Conservation (phyloP, 2,888 invertebrate species). For the Vannuccia rotundouncinata region DNA sequence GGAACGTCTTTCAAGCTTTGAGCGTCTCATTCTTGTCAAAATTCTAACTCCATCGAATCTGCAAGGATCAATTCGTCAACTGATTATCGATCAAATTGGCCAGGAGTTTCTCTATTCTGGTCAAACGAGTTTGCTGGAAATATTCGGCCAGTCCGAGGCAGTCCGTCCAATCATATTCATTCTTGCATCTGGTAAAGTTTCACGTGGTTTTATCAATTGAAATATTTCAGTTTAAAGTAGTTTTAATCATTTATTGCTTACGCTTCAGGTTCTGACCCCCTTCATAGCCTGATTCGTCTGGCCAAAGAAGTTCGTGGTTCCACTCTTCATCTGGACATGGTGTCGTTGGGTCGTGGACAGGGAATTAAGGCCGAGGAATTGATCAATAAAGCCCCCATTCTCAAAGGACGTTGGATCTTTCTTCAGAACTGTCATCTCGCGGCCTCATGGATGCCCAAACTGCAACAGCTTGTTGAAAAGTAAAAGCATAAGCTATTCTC, state of each 20-base stretch:
- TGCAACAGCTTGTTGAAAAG: conserved; percentile 53
- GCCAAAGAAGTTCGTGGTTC: conserved; percentile 53
- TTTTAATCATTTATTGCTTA: background rate
- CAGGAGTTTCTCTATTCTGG: conserved; percentile 43
- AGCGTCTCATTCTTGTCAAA: conserved; percentile 51
- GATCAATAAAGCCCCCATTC: conserved; percentile 54
- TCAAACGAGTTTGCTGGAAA: conserved; percentile 50
- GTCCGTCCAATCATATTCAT: conserved; percentile 55
- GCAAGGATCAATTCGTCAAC: conserved; percentile 46
- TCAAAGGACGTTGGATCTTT: conserved; percentile 57
- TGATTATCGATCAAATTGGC: conserved; percentile 51
- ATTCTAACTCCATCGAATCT: conserved; percentile 49
- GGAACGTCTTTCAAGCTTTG: conserved; percentile 49
- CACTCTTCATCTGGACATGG: conserved; percentile 55
- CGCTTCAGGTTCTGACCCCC: conserved; percentile 52
- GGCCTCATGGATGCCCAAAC: conserved; percentile 55
- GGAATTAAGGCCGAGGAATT: conserved; percentile 56
- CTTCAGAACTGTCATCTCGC: conserved; percentile 57
- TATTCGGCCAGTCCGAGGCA: conserved; percentile 51
- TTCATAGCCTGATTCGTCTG: conserved; percentile 50
- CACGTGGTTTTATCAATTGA: too few species aligned
- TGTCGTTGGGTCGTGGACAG: conserved; percentile 56
- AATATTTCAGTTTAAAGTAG: too few species aligned
- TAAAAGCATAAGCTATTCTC: conserved; percentile 39
- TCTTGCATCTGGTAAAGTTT: conserved; percentile 53